These are phyloP conservation scores for Pharmacophagus antenor DNA, from an alignment of 2,888 invertebrate species.

Conservation along the genomic window DNA sequence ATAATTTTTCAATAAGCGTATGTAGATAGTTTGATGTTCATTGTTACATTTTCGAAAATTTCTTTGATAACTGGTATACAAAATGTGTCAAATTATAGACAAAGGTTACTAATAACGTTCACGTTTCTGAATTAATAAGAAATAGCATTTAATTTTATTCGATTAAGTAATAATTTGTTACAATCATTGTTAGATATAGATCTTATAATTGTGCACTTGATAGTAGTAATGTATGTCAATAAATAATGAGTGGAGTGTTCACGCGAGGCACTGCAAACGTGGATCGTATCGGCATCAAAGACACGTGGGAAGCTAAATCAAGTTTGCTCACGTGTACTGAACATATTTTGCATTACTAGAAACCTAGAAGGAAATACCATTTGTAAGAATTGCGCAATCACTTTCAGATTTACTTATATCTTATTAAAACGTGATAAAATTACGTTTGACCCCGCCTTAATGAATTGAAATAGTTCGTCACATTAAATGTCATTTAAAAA, in stretches of 20 bases:
- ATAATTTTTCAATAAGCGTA: background rate
- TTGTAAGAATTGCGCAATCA: slow-evolving; percentile 16
- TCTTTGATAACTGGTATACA: background rate
- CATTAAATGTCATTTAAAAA: background rate
- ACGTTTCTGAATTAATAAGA: background rate
- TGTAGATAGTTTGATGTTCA: no score
- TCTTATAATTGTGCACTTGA: background rate
- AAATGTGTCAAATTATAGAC: no score
- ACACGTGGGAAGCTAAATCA: slow-evolving; percentile 17
- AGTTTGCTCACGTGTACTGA: slow-evolving; percentile 23
- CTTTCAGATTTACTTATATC: background rate
- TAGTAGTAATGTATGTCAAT: background rate
- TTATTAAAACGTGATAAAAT: background rate
- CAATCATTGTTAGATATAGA: background rate
- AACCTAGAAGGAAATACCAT: slow-evolving; percentile 16
- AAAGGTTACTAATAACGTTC: no score
- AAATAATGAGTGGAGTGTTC: slow-evolving; percentile 8
- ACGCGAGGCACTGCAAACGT: slow-evolving; percentile 16
- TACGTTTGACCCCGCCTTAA: background rate
- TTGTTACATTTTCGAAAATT: background rate
- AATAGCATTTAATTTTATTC: background rate
- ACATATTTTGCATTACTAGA: slow-evolving; percentile 18
- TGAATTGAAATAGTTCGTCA: background rate
- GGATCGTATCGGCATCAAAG: slow-evolving; percentile 21
- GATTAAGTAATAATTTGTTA: background rate